Base-by-base conservation (phyloP, 2,797 vertebrate species). In the Enteromius radiatus region DNA sequence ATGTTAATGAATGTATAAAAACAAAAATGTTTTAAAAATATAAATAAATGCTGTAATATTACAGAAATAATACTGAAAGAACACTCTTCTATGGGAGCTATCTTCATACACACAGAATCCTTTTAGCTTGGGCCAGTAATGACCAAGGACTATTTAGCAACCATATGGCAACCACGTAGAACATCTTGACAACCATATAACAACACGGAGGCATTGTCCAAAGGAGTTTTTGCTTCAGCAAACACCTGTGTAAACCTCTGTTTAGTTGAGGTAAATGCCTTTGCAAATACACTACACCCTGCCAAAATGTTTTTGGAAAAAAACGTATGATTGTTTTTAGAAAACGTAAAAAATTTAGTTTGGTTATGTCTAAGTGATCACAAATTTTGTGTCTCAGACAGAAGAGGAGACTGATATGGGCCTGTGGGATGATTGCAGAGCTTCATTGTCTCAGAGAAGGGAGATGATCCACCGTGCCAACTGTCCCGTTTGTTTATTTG, bases 401-500 rank as follows among this genome's bases (percentile, higher is more conserved):
- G 68, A 12, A 71, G 21, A 47, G 23, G 64, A 61, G 41, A 81
- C 21, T n/a, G n/a, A 63, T 56, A 11, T 21, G 15, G 17, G 15
- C n/a, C 17, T 26, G 49, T 36, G 12, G 11, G 52, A 68, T 11
- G 26, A 19, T n/a, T 17, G 31, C 7, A 0, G 41, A 6, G 64
- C 23, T 68, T 52, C 14, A 5, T 23, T 21, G 36, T 70, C 11
- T 71, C 15, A 9, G 2, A 23, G 15, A 15, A 33, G 59, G 12
- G 1, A 68, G 17, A 33, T 41, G 17, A 68, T 28, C 17, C 11
- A 23, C 52, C 14, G 12, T 43, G n/a, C 26, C 80, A 74, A 8
- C 61, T 59, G 68, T 67, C 65, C 54, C 17, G 31, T 47, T 71
- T 71, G 78, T 78, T 82, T 82, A 67, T 77, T 76, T 81, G 78